Evolutionary conservation across 2,888 invertebrate species (phyloP), one percentile per base, ranked within the genome.

Genomic region (Andrena bicolor): DNA sequence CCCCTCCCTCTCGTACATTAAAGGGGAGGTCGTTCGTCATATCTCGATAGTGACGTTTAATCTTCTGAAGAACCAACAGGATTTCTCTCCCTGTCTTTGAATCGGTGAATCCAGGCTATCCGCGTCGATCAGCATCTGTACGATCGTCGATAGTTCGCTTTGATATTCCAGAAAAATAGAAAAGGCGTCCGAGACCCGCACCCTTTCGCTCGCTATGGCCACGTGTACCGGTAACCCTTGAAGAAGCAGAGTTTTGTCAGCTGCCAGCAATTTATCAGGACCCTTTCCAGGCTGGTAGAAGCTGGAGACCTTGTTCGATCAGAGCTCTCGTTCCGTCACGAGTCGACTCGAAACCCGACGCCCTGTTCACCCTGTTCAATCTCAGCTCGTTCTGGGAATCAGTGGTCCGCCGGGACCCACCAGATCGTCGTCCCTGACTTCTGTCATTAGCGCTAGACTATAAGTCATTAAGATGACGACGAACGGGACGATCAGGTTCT

Each of bases 241-340:
- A 88, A 61, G 80, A 73, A 66, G 51, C 63, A 64, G 71, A 89
- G 89, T 90, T 87, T 86, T 86, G 84, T 81, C 90, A 90, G 90
- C 90, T 90, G 90, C 76, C 86, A 76, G 74, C 90, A 84, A 90
- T 86, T 90, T 88, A 90, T 90, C 90, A 89, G 76, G 74, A 74
- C 61, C 63, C 75, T 51, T 51, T 58, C 75, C 76, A 66, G 69
- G 66, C 71, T 66, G 61, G 64, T 78, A 64, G 72, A 81, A 76
- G 74, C 56, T 79, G 74, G 68, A 78, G 88, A 86, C 81, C 78
- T 82, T 73, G 70, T 30, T 71, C 71, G 83, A 79, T 78, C 75
- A 68, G 26, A 75, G 73, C 51, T 41, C 75, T 74, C 72, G 80
- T 74, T 80, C 73, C 77, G 73, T 83, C 83, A 74, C 48, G 71